A percentile compares a stretch with the other conserved stretches of the same genome.
phyloP scores from a whole-genome alignment of 1,140 invertebrate genomes.

The Xylocopa sonorina region DNA sequence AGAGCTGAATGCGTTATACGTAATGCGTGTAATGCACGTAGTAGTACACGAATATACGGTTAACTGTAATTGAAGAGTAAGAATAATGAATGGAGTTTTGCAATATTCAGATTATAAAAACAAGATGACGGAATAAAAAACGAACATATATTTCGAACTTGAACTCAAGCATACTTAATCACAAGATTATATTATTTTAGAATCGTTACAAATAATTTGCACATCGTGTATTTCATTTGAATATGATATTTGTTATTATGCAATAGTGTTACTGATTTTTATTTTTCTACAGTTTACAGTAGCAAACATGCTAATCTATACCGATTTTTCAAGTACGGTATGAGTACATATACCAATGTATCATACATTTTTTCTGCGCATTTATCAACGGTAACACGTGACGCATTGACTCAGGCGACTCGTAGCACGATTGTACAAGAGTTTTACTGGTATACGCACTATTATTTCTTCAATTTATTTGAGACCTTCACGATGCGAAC shows the following conservation, averaged over 20 bases:
- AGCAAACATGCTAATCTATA: background rate
- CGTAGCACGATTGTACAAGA: background rate
- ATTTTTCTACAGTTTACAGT: background rate
- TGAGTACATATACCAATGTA: background rate
- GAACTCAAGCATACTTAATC: background rate
- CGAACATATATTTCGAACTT: background rate
- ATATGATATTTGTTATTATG: too few species aligned
- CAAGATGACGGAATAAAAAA: background rate
- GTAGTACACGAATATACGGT: background rate
- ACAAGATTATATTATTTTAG: too few species aligned
- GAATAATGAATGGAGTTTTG: background rate
- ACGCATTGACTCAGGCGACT: slow-evolving; percentile 14
- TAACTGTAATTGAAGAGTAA: background rate
- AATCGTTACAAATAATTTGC: too few species aligned
- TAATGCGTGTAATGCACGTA: background rate
- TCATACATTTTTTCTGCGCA: slow-evolving; percentile 27
- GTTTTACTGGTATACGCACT: background rate
- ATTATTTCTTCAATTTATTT: background rate
- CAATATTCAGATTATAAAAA: background rate
- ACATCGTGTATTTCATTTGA: too few species aligned
- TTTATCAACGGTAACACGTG: slow-evolving; percentile 39
- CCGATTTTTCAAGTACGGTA: background rate
- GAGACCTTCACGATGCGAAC: background rate
- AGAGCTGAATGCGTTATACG: background rate
- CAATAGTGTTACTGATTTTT: too few species aligned